Evolutionary conservation across 1,140 invertebrate genomes (phyloP), one percentile per base, ranked within the genome.

Genomic region (Achatina immaculata): DNA sequence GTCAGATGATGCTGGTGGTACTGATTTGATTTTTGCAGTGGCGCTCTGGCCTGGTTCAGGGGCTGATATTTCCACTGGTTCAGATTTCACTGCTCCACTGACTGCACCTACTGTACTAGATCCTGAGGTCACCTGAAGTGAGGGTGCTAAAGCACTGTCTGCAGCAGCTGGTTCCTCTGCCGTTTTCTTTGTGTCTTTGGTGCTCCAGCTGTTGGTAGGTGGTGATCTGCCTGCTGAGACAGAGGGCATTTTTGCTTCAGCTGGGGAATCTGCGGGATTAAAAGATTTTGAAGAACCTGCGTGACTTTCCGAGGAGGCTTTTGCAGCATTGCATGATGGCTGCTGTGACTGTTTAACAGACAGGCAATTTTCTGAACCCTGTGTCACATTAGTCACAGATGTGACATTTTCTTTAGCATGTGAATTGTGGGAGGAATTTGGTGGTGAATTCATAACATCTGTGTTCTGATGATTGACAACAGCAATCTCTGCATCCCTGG

Each of bases 1-100:
- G 6, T 7, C n/a, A 62, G 58, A 31, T 6, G 58, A 28, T 31
- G 58, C n/a, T 62, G 58, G 9, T 9, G 58, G 28, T 62, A 31
- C 58, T 31, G 28, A 6, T 31, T 19, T 28, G 58, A 9, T 7
- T 1, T 34, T 34, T 3, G 45, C 71, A 48, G 43, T 51, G 42
- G 72, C 28, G 43, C 28, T 43, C 3, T n/a, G 45, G 51, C 42
- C 31, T 36, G 45, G 28, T 24, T n/a, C 21, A 16, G 58, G 21
- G 40, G 9, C 65, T 2, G 38, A 21, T 14, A 42, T 34, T 2
- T 78, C 76, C 76, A 78, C 68, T 66, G 76, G 36, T 51, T 76
- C 55, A 1, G 74, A 34, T n/a, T 58, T 62, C 0, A 31, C 2
- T 38, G 19, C 7, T 38, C 34, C 48, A 76, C 48, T 58, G 68